Percentiles rank a stretch among this genome's conserved stretches.
phyloP scores from a whole-genome alignment of 2,797 vertebrate species.

The Hippocampus kuda region DNA sequence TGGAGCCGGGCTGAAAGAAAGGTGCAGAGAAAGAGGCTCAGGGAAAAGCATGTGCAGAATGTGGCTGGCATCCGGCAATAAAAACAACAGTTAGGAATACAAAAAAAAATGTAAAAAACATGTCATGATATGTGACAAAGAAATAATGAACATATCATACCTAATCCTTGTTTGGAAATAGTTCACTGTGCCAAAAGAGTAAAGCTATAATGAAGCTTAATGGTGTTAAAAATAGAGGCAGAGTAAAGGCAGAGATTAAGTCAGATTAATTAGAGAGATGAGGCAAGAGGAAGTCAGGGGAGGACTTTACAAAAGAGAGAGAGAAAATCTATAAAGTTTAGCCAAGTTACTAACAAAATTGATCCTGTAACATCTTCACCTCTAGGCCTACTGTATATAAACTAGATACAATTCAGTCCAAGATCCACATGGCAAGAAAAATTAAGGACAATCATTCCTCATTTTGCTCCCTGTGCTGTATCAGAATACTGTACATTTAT shows the following conservation, averaged over 20 bases:
- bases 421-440: too few species aligned
- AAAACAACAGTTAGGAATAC: conserved; percentile 23
- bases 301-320: conserved; percentile 25
- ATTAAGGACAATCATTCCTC: background rate
- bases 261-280: conserved; percentile 55
- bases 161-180: background rate
- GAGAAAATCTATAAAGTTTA: conserved; percentile 1
- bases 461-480: conserved; percentile 35
- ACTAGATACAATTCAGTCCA: too few species aligned
- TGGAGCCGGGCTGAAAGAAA: conserved; percentile 62
- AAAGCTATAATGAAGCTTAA: conserved; percentile 36
- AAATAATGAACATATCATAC: background rate
- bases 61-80: conserved; percentile 38
- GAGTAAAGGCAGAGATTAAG: conserved; percentile 53
- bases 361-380: background rate
- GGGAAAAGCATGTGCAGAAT: conserved; percentile 68
- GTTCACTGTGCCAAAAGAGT: conserved; percentile 6
- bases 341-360: background rate
- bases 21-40: conserved; percentile 61
- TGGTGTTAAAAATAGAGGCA: conserved; percentile 55
- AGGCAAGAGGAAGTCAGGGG: conserved; percentile 33
- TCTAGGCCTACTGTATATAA: background rate
- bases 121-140: background rate
- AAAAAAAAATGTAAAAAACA: conserved; percentile 2
- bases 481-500: conserved; percentile 49